A percentile compares a stretch with the other conserved stretches of the same genome.
Conservation (phyloP, 2,113 vertebrate genomes). For the Trogon surrucura region DNA sequence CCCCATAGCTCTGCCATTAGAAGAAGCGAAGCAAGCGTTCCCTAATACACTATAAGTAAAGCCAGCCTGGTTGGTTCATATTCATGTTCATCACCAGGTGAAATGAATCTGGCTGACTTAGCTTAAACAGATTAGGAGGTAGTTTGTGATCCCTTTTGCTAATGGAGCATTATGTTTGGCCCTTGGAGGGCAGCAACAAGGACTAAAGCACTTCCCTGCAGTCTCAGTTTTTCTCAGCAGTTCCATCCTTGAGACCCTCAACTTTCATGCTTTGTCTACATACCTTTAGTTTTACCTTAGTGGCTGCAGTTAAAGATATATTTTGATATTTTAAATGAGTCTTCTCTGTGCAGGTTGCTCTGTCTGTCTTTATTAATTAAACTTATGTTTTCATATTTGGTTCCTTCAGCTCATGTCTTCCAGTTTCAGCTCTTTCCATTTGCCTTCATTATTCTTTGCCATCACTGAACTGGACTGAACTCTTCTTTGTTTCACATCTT, state of each 20-base stretch:
- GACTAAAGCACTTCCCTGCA: not conserved
- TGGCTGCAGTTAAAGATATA: not conserved
- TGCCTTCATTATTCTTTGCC: conserved; percentile 24
- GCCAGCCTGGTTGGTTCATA: conserved; percentile 50
- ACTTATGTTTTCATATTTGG: not conserved
- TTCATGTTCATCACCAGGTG: conserved; percentile 30
- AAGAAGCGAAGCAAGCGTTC: not conserved
- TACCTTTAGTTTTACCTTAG: conserved; percentile 15
- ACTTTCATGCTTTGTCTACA: not conserved
- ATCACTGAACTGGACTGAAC: conserved; percentile 29
- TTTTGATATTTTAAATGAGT: conserved; percentile 17
- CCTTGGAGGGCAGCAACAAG: not conserved
- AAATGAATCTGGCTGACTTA: conserved; percentile 6
- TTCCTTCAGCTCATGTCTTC: conserved; percentile 9
- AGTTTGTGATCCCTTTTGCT: not conserved
- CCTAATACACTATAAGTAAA: not conserved
- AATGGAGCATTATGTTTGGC: not conserved
- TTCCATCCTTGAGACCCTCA: not conserved
- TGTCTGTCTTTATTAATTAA: conserved; percentile 44
- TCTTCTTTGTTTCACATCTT: not conserved
- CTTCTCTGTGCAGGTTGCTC: conserved; percentile 15
- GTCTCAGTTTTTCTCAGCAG: not conserved
- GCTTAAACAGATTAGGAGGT: conserved; percentile 16
- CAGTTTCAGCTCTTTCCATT: conserved; percentile 14
- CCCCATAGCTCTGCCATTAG: not conserved